Evolutionary conservation across 2,113 vertebrate genomes (phyloP), one percentile per base, ranked within the genome.

Genomic region (Ictalurus punctatus): DNA sequence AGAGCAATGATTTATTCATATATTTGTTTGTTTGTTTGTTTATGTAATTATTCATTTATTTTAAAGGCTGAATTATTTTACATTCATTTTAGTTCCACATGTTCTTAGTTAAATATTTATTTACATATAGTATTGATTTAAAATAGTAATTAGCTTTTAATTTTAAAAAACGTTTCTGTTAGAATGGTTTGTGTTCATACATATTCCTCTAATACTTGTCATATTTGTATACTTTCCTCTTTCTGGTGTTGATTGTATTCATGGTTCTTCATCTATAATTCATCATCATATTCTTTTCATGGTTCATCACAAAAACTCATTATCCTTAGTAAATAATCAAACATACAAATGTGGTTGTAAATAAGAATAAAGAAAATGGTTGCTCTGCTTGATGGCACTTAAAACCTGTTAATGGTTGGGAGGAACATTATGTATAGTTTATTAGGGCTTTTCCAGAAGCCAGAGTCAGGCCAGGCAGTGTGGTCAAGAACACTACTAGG

Each of bases 261-360:
- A 56, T 81, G 13, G 79, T 52, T 81, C 25, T 52, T 27, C 52
- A 81, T 58, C 30, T 59, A 82, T 82, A 82, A 59, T 82, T 37
- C 52, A 82, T 82, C n/a, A 59, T 82, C 17, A 82, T 82, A 37
- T 30, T 82, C 14, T 37, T 82, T 59, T 37, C 52, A 59, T 82
- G 17, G n/a, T 56, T 58, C 79, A 30, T 81, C 17, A 56, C 54
- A 34, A 82, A 82, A 82, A 54, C 16, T 23, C 54, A 59, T 44
- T 58, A 34, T 85, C 27, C 6, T 34, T 27, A 40, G 13, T 74
- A 74, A 58, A 74, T 76, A 59, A 86, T 78, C 44, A 59, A 86
- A 14, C 14, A 76, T 37, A 82, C n/a, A 81, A 82, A 82, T 82
- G 54, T 59, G 54, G n/a, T 82, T 82, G 80, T 82, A 80, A 59